Evolutionary conservation across 1,140 invertebrate species (phyloP), one percentile per base, ranked within the genome.

Genomic region (Callitettix versicolor): DNA sequence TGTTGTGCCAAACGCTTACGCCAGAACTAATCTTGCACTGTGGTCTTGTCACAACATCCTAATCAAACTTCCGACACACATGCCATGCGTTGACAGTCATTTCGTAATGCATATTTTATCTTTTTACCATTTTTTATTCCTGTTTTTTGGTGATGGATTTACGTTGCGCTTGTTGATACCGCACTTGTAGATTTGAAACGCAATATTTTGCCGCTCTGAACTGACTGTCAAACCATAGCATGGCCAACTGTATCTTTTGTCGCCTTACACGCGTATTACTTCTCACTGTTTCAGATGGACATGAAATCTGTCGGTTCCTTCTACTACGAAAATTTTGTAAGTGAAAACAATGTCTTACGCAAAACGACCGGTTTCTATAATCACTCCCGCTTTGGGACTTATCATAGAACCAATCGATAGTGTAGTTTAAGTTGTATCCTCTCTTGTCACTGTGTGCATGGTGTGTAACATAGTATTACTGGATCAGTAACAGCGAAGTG

Each of bases 291-390:
- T 73, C 82, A 89, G 86, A 88, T 89, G 86, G 86, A 90, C 79
- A 86, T 88, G 84, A 90, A 89, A 82, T 86, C 84, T 77, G 85
- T 88, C 79, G 86, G 86, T 76, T 88, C 85, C 71, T 87, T 88
- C 84, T 89, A 90, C 82, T 90, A 90, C 79, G 86, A 90, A 76
- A 90, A 88, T 77, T 89, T 89, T 81, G 86, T 90, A 86, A 89
- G 86, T 89, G 59, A 9, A 30, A 30, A 30, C 3, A 4, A 3
- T 30, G 3, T 30, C 26, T 9, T 30, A 4, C 9, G 9, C 26
- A 30, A 9, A 3, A 30, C 26, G 9, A n/a, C n/a, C 26, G 26
- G 9, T 30, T 30, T 30, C 26, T 30, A 30, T 30, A 30, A 30
- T 30, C 26, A 30, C 26, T 30, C 26, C 26, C 26, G 26, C 26